A percentile compares a stretch with the other conserved stretches of the same genome.
phyloP scores from a whole-genome alignment of 2,888 invertebrate species.

The Sarcophaga carnaria region DNA sequence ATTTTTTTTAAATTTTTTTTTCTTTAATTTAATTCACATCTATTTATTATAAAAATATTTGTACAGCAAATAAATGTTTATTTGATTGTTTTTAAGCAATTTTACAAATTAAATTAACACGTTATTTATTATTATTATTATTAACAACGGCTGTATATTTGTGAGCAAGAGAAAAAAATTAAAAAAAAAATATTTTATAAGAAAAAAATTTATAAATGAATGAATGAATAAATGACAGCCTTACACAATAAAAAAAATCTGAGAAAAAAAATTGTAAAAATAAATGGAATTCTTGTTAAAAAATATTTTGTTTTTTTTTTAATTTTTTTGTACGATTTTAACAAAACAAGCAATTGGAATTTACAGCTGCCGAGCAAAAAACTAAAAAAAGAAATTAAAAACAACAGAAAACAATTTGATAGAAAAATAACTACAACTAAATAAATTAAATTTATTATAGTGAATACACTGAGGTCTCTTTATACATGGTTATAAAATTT shows the following conservation, averaged over 20 bases:
- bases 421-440: conserved; percentile 26
- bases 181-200: conserved; percentile 1
- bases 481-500: not conserved
- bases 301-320: not conserved
- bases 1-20: too few species aligned
- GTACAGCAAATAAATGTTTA: not conserved
- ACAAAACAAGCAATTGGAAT: conserved; percentile 37
- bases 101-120: conserved; percentile 52
- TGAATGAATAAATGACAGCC: not conserved
- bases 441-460: conserved; percentile 11
- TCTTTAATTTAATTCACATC: not conserved
- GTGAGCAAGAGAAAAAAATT: not conserved
- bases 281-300: conserved; percentile 37
- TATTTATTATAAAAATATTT: conserved; percentile 1
- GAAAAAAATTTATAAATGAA: conserved; percentile 36
- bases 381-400: conserved; percentile 8
- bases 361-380: conserved; percentile 61
- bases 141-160: not conserved
- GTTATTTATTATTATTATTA: conserved; percentile 17
- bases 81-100: not conserved
- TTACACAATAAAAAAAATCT: not conserved
- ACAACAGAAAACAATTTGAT: not conserved
- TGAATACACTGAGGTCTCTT: conserved; percentile 8
- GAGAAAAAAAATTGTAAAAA: conserved; percentile 19
- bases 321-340: not conserved